Percentiles rank a stretch among this genome's conserved stretches.
These are phyloP conservation scores for Spodoptera picta DNA, from an alignment of 2,888 invertebrate genomes.

Conservation along the genomic window DNA sequence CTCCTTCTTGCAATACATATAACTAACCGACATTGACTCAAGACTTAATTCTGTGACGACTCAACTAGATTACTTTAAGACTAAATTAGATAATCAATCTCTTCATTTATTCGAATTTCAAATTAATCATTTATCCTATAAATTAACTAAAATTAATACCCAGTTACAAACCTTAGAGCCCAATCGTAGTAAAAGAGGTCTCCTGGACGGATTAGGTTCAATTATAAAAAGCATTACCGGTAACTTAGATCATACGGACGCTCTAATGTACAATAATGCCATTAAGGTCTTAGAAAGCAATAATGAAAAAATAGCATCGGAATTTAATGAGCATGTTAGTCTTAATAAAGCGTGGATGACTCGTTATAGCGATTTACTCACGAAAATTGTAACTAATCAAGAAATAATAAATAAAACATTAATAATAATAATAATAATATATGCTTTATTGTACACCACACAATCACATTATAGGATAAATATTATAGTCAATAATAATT, in stretches of 20 bases:
- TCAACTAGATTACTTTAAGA: neutral
- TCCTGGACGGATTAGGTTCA: constrained; percentile 15
- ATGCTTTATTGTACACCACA: too few relatives aligned
- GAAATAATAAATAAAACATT: constrained; percentile 3
- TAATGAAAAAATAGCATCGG: too few relatives aligned
- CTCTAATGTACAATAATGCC: neutral
- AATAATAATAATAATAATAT: too few relatives aligned
- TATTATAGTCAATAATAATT: too few relatives aligned
- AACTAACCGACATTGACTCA: neutral
- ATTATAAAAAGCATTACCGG: constrained; percentile 12
- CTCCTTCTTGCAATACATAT: constrained; percentile 6
- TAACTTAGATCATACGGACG: constrained; percentile 6
- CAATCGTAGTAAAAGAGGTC: constrained; percentile 2
- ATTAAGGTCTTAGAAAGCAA: constrained; percentile 5
- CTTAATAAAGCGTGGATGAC: constrained; percentile 3
- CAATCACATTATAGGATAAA: too few relatives aligned
- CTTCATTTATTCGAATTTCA: too few relatives aligned
- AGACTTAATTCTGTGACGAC: neutral
- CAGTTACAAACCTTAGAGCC: too few relatives aligned
- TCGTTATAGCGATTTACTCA: neutral
- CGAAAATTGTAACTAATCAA: neutral
- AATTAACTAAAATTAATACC: too few relatives aligned
- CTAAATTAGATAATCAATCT: too few relatives aligned
- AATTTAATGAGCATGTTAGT: neutral
- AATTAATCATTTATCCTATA: too few relatives aligned